Conservation (phyloP, 2,888 invertebrate species). For the Eugnorisma glareosa region DNA sequence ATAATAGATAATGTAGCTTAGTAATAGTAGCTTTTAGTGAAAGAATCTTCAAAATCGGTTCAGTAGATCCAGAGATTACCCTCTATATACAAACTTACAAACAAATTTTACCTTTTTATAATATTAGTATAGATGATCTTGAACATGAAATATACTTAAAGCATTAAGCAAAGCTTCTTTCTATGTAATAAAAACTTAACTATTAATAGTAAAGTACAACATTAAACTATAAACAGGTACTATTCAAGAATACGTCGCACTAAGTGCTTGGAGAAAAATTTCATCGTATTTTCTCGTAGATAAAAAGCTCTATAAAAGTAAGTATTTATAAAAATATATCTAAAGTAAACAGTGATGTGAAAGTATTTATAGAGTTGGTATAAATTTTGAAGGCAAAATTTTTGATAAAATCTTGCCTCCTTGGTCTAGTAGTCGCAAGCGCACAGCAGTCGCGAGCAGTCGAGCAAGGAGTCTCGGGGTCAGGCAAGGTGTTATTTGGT, state of each 20-base stretch:
- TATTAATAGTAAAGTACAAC: constrained; percentile 2
- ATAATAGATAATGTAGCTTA: too few species aligned
- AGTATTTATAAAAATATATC: constrained; percentile 33
- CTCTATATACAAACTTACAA: too few species aligned
- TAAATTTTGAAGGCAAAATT: neutral
- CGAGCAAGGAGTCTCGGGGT: too few species aligned
- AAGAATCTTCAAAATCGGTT: too few species aligned
- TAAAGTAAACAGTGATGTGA: neutral
- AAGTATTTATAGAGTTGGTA: neutral
- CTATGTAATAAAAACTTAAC: constrained; percentile 13
- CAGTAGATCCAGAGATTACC: too few species aligned
- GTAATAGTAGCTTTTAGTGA: too few species aligned
- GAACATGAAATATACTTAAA: neutral
- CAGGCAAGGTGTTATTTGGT: too few species aligned
- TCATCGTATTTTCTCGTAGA: constrained; percentile 15
- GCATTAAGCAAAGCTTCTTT: constrained; percentile 19
- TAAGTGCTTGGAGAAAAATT: constrained; percentile 31
- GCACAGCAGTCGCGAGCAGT: too few species aligned
- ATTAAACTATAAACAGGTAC: constrained; percentile 30
- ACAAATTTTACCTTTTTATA: too few species aligned
- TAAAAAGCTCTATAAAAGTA: constrained; percentile 22
- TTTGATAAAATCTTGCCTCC: neutral
- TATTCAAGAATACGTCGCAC: constrained; percentile 28
- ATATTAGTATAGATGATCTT: constrained; percentile 11
- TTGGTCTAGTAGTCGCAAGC: too few species aligned